Percentiles rank a stretch among this genome's conserved stretches.
Conservation (phyloP, 2,888 invertebrate species). For the Halocaridina rubra region DNA sequence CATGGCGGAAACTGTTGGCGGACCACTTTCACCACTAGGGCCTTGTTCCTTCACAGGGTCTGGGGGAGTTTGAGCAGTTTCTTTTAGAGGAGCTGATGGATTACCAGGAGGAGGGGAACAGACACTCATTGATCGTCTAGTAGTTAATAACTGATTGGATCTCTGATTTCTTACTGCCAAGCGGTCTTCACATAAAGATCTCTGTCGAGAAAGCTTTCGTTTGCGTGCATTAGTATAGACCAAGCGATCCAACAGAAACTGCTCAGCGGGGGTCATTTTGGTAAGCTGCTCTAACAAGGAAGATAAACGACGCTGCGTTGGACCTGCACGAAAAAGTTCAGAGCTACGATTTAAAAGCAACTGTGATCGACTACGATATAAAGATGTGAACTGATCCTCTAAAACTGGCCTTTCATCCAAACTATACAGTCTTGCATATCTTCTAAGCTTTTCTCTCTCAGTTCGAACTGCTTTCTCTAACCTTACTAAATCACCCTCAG, state of each 20-base stretch:
- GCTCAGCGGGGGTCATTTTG: conserved; percentile 53
- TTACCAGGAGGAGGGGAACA: conserved; percentile 54
- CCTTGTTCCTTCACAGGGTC: not conserved
- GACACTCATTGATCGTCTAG: conserved; percentile 52
- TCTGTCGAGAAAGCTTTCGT: conserved; percentile 37
- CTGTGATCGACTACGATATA: conserved; percentile 59
- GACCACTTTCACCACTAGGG: conserved; percentile 9
- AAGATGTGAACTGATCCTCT: conserved; percentile 56
- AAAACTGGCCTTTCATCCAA: conserved; percentile 60
- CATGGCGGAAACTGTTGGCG: conserved; percentile 39
- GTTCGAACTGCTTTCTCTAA: conserved; percentile 53
- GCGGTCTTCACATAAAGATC: conserved; percentile 54
- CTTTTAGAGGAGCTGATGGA: conserved; percentile 1
- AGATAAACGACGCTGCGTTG: conserved; percentile 45
- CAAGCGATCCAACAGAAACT: conserved; percentile 57
- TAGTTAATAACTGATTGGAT: not conserved
- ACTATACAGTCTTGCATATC: conserved; percentile 57
- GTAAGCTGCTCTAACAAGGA: conserved; percentile 47
- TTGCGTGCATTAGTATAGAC: conserved; percentile 45
- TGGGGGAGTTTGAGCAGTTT: not conserved
- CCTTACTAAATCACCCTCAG: conserved; percentile 50
- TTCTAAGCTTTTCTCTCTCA: conserved; percentile 51
- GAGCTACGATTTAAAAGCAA: conserved; percentile 48
- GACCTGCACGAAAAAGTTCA: conserved; percentile 45
- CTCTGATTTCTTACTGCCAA: conserved; percentile 15